Evolutionary conservation across 2,113 vertebrate genomes (phyloP).

Genomic region (Pollachius pollachius): DNA sequence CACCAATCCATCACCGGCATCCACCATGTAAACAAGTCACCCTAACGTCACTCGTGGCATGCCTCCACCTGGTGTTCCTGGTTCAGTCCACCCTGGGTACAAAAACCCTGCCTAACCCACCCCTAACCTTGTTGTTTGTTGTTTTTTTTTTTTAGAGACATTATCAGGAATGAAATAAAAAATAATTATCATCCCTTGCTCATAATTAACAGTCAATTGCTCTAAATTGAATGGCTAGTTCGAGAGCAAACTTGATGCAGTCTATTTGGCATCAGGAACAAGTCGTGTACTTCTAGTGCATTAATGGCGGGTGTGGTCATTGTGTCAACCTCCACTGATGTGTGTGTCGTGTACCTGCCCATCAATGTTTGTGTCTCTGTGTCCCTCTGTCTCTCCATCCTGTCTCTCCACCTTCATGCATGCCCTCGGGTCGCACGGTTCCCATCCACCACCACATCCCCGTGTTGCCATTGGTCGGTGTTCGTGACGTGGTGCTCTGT

Average conservation of each 20-base stretch:
- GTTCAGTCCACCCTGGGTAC: neutral
- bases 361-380: constrained; percentile 16
- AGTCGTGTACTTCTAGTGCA: neutral
- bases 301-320: constrained; percentile 11
- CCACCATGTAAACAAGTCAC: no score
- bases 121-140: neutral
- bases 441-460: constrained; percentile 27
- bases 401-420: constrained; percentile 27
- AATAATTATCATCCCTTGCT: no score
- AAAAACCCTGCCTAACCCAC: neutral
- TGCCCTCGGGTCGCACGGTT: constrained; percentile 33
- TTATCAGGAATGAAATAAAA: no score
- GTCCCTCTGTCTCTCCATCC: constrained; percentile 15
- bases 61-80: neutral
- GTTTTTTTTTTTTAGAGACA: neutral
- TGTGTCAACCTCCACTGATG: constrained; percentile 53
- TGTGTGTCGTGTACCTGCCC: constrained; percentile 10
- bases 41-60: neutral
- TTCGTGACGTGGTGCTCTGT: constrained; percentile 37
- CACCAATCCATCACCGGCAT: neutral
- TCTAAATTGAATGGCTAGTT: no score
- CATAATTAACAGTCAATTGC: no score
- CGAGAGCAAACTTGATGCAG: constrained; percentile 6
- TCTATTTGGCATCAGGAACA: neutral
- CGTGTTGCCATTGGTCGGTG: constrained; percentile 40